Conservation (phyloP, 2,888 invertebrate species). For the Alloplasta piceator region DNA sequence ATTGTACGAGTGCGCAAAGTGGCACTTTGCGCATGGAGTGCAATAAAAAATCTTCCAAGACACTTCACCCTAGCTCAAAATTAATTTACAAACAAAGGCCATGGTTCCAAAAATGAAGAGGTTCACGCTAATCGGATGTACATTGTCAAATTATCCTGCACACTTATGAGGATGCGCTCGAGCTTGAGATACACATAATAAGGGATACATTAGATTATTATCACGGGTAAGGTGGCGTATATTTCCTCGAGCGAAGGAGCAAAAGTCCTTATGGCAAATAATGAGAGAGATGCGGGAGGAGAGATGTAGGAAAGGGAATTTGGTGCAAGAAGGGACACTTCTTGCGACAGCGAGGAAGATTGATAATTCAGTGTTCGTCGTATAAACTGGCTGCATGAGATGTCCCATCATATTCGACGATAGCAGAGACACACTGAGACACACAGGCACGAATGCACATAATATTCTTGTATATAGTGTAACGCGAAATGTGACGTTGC, state of each 20-base stretch:
- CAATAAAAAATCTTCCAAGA: too few species aligned
- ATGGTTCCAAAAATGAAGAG: too few species aligned
- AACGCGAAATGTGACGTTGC: too few species aligned
- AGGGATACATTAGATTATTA: slow-evolving; percentile 20
- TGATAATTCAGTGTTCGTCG: slow-evolving; percentile 62
- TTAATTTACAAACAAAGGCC: too few species aligned
- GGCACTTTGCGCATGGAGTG: too few species aligned
- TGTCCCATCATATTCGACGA: slow-evolving; percentile 56
- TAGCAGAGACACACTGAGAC: slow-evolving; percentile 19
- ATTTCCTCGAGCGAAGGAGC: slow-evolving; percentile 33
- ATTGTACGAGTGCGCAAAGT: too few species aligned
- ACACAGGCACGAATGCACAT: slow-evolving; percentile 38
- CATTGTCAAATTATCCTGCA: not conserved
- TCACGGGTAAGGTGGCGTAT: slow-evolving; percentile 1
- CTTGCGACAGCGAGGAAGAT: slow-evolving; percentile 63
- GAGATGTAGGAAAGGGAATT: slow-evolving; percentile 31
- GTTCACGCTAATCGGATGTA: too few species aligned
- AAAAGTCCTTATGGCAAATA: not conserved
- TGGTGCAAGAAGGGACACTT: slow-evolving; percentile 29
- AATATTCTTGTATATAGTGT: slow-evolving; percentile 2
- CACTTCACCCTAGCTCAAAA: too few species aligned
- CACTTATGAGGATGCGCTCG: not conserved
- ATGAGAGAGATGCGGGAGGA: slow-evolving; percentile 8
- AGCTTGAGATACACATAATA: not conserved
- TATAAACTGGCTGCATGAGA: slow-evolving; percentile 48